A percentile compares a stretch with the other conserved stretches of the same genome.
Conservation (phyloP, 2,888 invertebrate genomes). For the Acanthoscelides obtectus region DNA sequence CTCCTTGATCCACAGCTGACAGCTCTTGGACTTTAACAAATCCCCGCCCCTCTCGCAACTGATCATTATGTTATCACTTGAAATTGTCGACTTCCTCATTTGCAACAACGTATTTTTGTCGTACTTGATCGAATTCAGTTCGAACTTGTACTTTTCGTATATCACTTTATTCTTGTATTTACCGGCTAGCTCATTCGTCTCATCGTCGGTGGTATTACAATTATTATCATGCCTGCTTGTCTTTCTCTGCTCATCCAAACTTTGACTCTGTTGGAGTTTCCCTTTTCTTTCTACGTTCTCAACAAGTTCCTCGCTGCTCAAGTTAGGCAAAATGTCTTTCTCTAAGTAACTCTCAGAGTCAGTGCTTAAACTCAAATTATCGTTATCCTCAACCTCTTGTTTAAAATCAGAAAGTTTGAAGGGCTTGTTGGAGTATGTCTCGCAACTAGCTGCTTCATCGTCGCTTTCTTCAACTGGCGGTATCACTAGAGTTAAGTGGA, state of each 20-base stretch:
- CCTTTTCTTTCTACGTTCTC: conserved; percentile 31
- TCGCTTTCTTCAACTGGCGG: conserved; percentile 30
- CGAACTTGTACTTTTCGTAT: conserved; percentile 41
- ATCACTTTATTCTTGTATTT: conserved; percentile 31
- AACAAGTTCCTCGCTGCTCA: conserved; percentile 42
- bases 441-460: conserved; percentile 16
- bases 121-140: conserved; percentile 39
- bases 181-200: conserved; percentile 40
- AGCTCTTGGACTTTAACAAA: conserved; percentile 25
- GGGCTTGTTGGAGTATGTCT: conserved; percentile 21
- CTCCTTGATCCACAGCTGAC: conserved; percentile 32
- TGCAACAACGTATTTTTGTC: conserved; percentile 45
- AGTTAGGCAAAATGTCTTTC: conserved; percentile 41
- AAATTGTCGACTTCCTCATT: conserved; percentile 39
- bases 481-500: conserved; percentile 42
- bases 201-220: conserved; percentile 41
- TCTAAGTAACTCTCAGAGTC: conserved; percentile 46
- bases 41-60: conserved; percentile 17
- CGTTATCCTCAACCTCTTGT: conserved; percentile 38
- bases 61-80: conserved; percentile 35
- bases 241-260: conserved; percentile 25
- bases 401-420: conserved; percentile 59
- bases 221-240: conserved; percentile 17
- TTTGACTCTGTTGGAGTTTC: conserved; percentile 29
- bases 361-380: conserved; percentile 39